A percentile compares a stretch with the other conserved stretches of the same genome.
phyloP scores from a whole-genome alignment of 1,140 invertebrate species.

The Tribolium castaneum region DNA sequence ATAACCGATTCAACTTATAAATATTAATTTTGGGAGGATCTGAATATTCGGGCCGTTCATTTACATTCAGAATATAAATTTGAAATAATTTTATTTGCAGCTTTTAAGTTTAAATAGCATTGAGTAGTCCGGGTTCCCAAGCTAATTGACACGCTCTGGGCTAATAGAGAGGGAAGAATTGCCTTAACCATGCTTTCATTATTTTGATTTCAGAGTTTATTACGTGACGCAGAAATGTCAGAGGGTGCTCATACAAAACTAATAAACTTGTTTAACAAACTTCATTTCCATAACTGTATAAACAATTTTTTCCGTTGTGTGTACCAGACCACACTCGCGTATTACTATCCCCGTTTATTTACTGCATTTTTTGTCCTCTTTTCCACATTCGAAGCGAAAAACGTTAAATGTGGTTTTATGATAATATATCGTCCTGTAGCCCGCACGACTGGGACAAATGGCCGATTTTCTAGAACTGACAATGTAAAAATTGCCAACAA shows the following conservation, averaged over 20 bases:
- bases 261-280: too few species aligned
- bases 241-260: too few species aligned
- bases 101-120: not conserved
- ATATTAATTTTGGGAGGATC: not conserved
- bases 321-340: too few species aligned
- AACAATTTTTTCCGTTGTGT: too few species aligned
- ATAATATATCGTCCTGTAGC: not conserved
- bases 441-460: not conserved
- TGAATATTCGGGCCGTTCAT: not conserved
- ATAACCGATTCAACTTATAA: too few species aligned
- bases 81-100: not conserved
- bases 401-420: not conserved
- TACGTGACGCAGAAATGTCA: not conserved
- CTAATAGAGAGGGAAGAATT: not conserved
- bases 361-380: not conserved
- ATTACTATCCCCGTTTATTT: too few species aligned
- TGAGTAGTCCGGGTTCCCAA: not conserved
- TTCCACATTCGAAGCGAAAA: not conserved
- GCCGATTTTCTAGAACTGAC: not conserved
- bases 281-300: too few species aligned
- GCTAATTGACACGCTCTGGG: not conserved
- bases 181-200: not conserved
- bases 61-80: not conserved
- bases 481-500: not conserved
- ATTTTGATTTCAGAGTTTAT: not conserved